phyloP scores from a whole-genome alignment of 2,888 invertebrate species.

The Gibbula magus region DNA sequence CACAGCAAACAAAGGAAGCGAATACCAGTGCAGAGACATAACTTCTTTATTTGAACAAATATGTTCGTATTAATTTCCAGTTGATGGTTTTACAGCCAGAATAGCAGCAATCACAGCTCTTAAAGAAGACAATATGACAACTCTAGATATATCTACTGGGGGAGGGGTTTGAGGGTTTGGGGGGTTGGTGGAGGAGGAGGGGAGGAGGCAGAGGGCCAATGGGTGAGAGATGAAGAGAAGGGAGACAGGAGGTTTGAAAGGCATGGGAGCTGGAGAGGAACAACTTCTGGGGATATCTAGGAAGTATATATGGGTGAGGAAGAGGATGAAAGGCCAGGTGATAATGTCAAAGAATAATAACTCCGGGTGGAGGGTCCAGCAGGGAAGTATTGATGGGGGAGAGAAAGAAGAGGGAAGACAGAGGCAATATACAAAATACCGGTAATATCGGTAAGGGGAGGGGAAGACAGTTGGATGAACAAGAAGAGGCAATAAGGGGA shows the following conservation, averaged over 20 bases:
- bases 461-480: no score
- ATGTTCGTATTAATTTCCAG: not conserved
- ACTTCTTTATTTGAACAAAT: constrained; percentile 6
- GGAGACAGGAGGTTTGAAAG: not conserved
- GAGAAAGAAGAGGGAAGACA: no score
- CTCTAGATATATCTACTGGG: not conserved
- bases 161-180: not conserved
- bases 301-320: not conserved
- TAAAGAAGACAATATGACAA: no score
- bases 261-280: not conserved
- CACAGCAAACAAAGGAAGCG: no score
- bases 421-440: no score
- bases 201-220: not conserved
- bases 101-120: not conserved
- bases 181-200: not conserved
- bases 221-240: not conserved
- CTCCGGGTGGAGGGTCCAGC: not conserved
- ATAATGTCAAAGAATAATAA: not conserved
- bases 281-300: not conserved
- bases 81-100: not conserved
- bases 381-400: no score
- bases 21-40: constrained; percentile 9
- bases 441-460: no score
- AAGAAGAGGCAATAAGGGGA: no score
- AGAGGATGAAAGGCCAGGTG: not conserved